These are phyloP conservation scores for Caenorhabditis panamensis DNA, from an alignment of 2,888 invertebrate genomes.

Conservation along the genomic window DNA sequence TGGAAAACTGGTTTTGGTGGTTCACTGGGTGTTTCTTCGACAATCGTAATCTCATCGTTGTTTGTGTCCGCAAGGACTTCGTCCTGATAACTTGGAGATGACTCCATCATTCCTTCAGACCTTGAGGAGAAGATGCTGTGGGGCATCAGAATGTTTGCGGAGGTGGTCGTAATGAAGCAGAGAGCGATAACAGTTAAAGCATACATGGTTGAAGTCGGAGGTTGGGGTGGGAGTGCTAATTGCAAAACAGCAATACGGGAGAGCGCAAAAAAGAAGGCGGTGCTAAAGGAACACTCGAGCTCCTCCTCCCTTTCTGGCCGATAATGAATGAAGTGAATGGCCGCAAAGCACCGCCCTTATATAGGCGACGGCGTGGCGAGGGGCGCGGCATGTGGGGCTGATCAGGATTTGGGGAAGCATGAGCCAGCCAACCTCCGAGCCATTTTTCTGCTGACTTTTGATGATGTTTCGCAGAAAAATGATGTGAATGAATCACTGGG, in stretches of 20 bases:
- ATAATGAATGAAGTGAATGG: slow-evolving; percentile 43
- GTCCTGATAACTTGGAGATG: slow-evolving; percentile 3
- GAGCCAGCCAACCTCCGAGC: slow-evolving; percentile 2
- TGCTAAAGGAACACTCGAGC: slow-evolving; percentile 33
- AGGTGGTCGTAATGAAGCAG: slow-evolving; percentile 1
- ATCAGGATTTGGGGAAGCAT: slow-evolving; percentile 38
- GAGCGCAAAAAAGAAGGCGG: slow-evolving; percentile 33
- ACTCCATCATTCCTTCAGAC: slow-evolving; percentile 22
- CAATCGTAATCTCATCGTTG: background rate
- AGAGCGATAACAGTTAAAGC: slow-evolving; percentile 9
- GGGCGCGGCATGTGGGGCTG: slow-evolving; percentile 29
- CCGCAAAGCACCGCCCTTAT: slow-evolving; percentile 42
- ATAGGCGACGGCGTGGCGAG: slow-evolving; percentile 26
- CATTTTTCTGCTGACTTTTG: background rate
- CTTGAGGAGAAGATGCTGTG: slow-evolving; percentile 38
- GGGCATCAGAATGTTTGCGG: slow-evolving; percentile 54
- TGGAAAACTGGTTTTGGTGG: slow-evolving; percentile 3
- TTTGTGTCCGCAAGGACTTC: background rate
- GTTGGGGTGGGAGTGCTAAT: slow-evolving; percentile 24
- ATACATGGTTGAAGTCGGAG: slow-evolving; percentile 11
- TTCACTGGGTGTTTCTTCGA: background rate
- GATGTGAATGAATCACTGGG: slow-evolving; percentile 3
- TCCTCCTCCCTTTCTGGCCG: slow-evolving; percentile 15
- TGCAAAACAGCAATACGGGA: slow-evolving; percentile 37
- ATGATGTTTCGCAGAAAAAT: slow-evolving; percentile 36